A percentile compares a stretch with the other conserved stretches of the same genome.
Conservation (phyloP, 2,888 invertebrate genomes). For the Sepiola atlantica region DNA sequence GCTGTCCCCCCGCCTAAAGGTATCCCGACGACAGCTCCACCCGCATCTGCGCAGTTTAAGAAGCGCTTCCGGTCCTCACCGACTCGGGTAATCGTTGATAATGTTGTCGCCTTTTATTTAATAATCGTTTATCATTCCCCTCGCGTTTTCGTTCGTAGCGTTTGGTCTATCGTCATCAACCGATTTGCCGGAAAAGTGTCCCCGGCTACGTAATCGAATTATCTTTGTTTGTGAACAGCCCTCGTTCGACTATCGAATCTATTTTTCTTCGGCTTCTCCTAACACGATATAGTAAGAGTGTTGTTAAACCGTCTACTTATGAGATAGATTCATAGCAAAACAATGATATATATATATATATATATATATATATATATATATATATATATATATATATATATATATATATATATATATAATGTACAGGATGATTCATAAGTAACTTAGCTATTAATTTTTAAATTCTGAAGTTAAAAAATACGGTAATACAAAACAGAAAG, state of each 20-base stretch:
- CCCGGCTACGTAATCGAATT: not conserved
- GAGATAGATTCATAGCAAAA: too few relatives aligned
- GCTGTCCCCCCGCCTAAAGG: not conserved
- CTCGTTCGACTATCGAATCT: not conserved
- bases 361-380: too few relatives aligned
- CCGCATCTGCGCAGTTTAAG: too few relatives aligned
- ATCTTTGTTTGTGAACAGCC: not conserved
- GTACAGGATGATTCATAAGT: too few relatives aligned
- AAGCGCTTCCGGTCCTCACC: not conserved
- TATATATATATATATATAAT: not conserved
- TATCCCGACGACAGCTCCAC: not conserved
- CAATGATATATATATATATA: too few relatives aligned
- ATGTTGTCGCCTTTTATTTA: conserved; percentile 32
- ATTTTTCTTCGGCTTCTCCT: not conserved
- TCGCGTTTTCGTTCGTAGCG: not conserved
- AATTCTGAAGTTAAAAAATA: too few relatives aligned
- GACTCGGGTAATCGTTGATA: conserved; percentile 32
- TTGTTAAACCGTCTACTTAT: too few relatives aligned
- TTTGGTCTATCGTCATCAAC: not conserved
- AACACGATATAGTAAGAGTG: too few relatives aligned
- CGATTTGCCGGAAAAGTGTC: not conserved
- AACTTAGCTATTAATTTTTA: too few relatives aligned
- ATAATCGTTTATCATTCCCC: not conserved
- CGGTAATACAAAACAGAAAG: too few relatives aligned
- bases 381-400: not conserved